These are phyloP conservation scores for Manduca sexta DNA, from an alignment of 1,140 invertebrate genomes.

Conservation along the genomic window DNA sequence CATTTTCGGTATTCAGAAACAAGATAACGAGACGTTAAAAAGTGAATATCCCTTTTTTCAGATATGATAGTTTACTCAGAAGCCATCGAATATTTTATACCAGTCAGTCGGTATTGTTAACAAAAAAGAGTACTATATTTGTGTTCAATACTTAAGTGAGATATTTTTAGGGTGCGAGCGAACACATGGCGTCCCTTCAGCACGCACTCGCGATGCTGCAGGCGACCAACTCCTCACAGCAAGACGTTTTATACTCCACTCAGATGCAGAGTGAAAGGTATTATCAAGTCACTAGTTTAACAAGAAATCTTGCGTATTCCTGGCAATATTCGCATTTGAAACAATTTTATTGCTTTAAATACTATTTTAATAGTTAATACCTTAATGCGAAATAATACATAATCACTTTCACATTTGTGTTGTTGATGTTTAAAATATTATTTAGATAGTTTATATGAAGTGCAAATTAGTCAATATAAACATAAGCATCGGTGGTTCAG, in stretches of 20 bases:
- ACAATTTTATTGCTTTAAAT: no score
- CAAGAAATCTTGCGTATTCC: no score
- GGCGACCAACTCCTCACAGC: slow-evolving; percentile 58
- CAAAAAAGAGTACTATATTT: no score
- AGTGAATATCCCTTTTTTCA: no score
- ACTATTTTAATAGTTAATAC: neutral
- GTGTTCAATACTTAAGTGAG: neutral
- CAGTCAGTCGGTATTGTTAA: no score
- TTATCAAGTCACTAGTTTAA: neutral
- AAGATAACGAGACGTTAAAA: no score
- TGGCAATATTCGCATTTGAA: no score
- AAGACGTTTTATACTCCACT: slow-evolving; percentile 61
- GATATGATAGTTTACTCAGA: no score
- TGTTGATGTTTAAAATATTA: no score
- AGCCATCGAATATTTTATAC: no score
- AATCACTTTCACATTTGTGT: neutral
- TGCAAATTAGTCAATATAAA: neutral
- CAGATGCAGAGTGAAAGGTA: slow-evolving; percentile 67
- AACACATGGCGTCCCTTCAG: slow-evolving; percentile 61
- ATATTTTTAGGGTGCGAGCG: slow-evolving; percentile 50
- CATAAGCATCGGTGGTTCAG: slow-evolving; percentile 87
- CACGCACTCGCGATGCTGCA: slow-evolving; percentile 61
- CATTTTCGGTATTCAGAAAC: no score
- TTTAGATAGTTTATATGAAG: no score
- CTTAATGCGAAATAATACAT: neutral